Evolutionary conservation across 2,888 invertebrate species (phyloP), one percentile per base, ranked within the genome.

Genomic region (Dromius quadrimaculatus): DNA sequence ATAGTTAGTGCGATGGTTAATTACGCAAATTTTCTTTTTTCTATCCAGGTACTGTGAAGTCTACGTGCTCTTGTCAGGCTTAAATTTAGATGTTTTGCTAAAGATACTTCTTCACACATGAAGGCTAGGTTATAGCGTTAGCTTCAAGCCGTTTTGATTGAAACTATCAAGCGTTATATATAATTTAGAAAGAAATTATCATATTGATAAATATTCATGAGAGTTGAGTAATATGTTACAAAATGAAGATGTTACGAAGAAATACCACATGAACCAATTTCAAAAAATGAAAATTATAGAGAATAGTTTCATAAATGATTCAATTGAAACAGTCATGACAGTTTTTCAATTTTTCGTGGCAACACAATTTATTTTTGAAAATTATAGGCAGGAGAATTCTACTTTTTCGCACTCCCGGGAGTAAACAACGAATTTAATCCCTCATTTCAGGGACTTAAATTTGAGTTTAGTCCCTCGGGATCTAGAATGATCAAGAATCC

Each of bases 121-220:
- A 20, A 34, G 36, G 59, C n/a, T n/a, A n/a, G n/a, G n/a, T n/a
- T 59, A 13, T 23, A 3, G 32, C 15, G 13, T 11, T 15, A 5
- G 38, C 62, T 41, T 5, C 13, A 11, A 41, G 22, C 38, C 41
- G 41, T 62, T 62, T 62, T 62, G 41, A 62, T 62, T 38, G 41
- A 62, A 62, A 62, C 62, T 62, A 62, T 62, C 41, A 62, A 59
- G 36, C 59, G 62, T 38, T 41, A 62, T 38, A 41, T 65, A 65
- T 65, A 65, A 65, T 65, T 65, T 54, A 65, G 65, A 65, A 50
- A 38, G 38, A 59, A 65, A 65, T 65, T 50, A 65, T 36, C 43
- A 23, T 1, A 20, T 13, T 6, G 36, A 50, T 68, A 68, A 68
- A 68, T 68, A 68, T 68, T 68, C 68, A 68, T 68, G 45, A 20